Percentiles rank a stretch among this genome's conserved stretches.
Conservation (phyloP, 2,888 invertebrate species). For the Ophion slaviceki region DNA sequence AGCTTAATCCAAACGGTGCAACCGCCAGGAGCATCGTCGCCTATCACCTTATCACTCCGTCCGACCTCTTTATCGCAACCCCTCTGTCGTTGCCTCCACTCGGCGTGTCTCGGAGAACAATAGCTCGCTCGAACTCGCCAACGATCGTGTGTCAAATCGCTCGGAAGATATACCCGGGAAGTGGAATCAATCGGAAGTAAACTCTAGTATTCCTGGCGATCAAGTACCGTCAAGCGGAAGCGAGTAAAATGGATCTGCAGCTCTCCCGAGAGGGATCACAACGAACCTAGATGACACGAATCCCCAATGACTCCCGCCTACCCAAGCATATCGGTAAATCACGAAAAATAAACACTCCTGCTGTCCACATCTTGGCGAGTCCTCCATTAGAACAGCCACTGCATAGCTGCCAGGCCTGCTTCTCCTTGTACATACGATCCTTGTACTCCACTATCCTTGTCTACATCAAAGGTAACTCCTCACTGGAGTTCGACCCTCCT, state of each 20-base stretch:
- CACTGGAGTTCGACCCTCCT: neutral
- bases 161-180: neutral
- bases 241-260: neutral
- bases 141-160: neutral
- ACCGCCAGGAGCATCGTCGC: neutral
- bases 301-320: neutral
- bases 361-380: neutral
- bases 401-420: neutral
- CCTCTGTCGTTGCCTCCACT: neutral
- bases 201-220: neutral
- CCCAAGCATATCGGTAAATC: neutral
- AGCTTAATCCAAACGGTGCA: slow-evolving; percentile 36
- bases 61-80: neutral
- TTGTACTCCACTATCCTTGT: neutral
- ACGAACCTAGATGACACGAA: neutral
- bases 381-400: neutral
- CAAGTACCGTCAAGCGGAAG: neutral
- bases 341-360: neutral
- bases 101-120: neutral
- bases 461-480: neutral
- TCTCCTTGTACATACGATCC: neutral
- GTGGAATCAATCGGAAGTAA: neutral
- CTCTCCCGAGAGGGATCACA: neutral
- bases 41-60: neutral
- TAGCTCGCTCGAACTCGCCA: neutral